Conservation (phyloP, 2,113 vertebrate species). For the Gobio gobio region DNA sequence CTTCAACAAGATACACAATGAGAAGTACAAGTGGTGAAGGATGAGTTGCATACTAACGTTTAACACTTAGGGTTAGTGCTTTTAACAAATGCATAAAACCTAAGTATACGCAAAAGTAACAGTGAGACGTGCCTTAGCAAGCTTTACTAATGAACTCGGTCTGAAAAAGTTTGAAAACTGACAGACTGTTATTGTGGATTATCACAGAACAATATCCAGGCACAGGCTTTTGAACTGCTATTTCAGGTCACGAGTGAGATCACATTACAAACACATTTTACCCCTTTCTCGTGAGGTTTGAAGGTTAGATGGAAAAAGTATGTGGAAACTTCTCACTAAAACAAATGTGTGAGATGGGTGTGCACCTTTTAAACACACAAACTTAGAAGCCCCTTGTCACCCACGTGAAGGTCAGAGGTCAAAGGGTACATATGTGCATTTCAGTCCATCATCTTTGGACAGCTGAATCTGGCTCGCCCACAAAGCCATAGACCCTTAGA, state of each 20-base stretch:
- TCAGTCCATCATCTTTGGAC: constrained; percentile 69
- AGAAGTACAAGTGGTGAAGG: no score
- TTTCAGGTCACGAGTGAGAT: constrained; percentile 7
- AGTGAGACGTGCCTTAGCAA: not conserved
- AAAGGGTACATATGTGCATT: constrained; percentile 72
- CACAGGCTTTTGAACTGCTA: constrained; percentile 17
- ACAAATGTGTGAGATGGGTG: constrained; percentile 47
- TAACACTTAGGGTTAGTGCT: not conserved
- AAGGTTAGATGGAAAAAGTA: constrained; percentile 40
- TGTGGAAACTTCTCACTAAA: constrained; percentile 34
- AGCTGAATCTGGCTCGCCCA: constrained; percentile 68
- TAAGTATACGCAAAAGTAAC: not conserved
- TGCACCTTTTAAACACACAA: constrained; percentile 38
- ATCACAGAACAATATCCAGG: constrained; percentile 33
- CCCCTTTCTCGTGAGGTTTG: constrained; percentile 32
- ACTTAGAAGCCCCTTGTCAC: constrained; percentile 40
- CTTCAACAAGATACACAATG: no score
- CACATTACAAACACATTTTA: constrained; percentile 16
- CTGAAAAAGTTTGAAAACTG: not conserved
- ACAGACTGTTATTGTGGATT: constrained; percentile 3
- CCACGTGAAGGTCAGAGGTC: constrained; percentile 45
- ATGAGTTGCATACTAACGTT: no score
- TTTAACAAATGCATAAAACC: not conserved
- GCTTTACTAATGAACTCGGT: not conserved
- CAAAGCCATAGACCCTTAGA: constrained; percentile 52